Evolutionary conservation across 1,140 invertebrate genomes (phyloP), one percentile per base, ranked within the genome.

Genomic region (Caerostris extrusa): DNA sequence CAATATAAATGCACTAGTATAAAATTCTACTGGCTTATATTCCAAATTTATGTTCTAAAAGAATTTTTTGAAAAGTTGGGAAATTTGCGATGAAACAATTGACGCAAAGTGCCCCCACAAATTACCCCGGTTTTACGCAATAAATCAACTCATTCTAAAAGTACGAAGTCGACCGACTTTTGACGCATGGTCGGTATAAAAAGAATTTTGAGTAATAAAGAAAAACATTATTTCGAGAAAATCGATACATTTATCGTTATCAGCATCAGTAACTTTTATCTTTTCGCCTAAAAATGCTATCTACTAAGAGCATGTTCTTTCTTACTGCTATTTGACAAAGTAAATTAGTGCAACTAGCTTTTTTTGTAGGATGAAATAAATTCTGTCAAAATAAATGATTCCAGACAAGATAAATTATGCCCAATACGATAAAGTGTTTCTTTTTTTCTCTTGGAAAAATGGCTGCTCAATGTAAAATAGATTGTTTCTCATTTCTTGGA

Each of bases 341-440:
- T 64, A 64, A 64, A 64, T 64, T 64, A 64, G 61, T 64, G 17
- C 61, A 53, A 50, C 71, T 50, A 50, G 50, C 19, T 71, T 71
- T 50, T 34, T 34, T 34, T 34, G 2, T 50, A 53, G 71, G 10
- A 77, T 77, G 53, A 77, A 77, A 77, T 77, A 77, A 12, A 77
- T 77, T 77, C 19, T 53, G 19, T 12, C 71, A 56, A 85, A 85
- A 60, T 85, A 85, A 60, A 85, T 57, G 83, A 58, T 60, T 85
- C 6, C 0, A 34, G 19, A 12, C 17, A 57, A 85, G 83, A 58
- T 85, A 85, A 60, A 58, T 60, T 58, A 34, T n/a, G 19, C n/a
- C 10, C 58, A 57, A 56, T 19, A 34, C 17, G 10, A 7, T 6
- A 56, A 60, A 60, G 55, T n/a, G 10, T 4, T 50, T 19, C 19